Evolutionary conservation across 2,797 vertebrate species (phyloP).

Genomic region (Pipistrellus kuhlii): DNA sequence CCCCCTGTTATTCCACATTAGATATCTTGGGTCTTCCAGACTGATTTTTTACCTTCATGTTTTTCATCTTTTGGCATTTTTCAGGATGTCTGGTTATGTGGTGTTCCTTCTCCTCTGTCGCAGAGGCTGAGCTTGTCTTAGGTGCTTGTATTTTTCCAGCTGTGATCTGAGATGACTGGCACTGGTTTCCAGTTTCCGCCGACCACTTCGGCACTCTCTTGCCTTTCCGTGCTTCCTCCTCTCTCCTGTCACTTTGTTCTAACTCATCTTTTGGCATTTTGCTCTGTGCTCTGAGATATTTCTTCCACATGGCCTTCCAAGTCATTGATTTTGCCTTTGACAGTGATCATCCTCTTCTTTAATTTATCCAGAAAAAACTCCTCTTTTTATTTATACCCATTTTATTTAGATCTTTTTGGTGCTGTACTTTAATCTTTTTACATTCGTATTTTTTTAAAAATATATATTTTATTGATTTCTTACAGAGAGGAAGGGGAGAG

Average conservation of each 20-base stretch:
- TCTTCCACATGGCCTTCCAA: not conserved
- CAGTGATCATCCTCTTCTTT: not conserved
- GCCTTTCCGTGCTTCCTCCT: not conserved
- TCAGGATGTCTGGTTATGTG: no score
- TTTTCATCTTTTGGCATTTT: conserved; percentile 30
- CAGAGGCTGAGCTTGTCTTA: not conserved
- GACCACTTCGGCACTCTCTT: not conserved
- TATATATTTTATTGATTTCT: no score
- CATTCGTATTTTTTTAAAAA: conserved; percentile 19
- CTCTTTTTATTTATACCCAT: not conserved
- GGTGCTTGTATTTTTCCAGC: not conserved
- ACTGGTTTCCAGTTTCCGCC: not conserved
- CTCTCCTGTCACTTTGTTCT: no score
- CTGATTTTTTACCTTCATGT: not conserved
- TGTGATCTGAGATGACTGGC: not conserved
- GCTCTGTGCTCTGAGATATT: not conserved
- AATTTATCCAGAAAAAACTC: not conserved
- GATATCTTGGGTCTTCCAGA: not conserved
- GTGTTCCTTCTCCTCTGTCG: no score
- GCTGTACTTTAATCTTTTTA: not conserved
- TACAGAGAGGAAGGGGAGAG: no score
- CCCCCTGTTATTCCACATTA: not conserved
- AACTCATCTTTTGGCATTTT: conserved; percentile 7
- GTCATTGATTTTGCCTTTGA: not conserved
- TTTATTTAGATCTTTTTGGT: not conserved